Evolutionary conservation across 2,888 invertebrate species (phyloP).

Genomic region (Balanococcus diminutus): DNA sequence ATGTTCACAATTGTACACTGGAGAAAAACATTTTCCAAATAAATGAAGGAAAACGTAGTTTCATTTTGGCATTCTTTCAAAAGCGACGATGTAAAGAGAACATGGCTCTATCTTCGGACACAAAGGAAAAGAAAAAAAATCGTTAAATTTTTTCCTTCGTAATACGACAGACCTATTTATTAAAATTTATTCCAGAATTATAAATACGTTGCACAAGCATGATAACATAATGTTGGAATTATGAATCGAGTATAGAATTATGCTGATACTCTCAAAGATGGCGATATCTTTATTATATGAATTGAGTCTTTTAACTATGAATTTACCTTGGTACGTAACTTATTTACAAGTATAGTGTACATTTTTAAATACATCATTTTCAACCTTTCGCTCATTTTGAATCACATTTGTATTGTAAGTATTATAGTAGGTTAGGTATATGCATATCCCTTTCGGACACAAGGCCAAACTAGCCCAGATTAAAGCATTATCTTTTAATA

Average conservation of each 20-base stretch:
- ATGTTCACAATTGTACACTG: slow-evolving; percentile 15
- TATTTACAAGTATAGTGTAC: too few species aligned
- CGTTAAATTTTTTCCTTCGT: slow-evolving; percentile 9
- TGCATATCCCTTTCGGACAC: too few species aligned
- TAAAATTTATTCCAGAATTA: slow-evolving; percentile 9
- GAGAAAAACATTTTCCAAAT: not conserved
- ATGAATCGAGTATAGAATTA: not conserved
- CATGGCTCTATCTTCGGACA: not conserved
- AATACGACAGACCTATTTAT: slow-evolving; percentile 5
- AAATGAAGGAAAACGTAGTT: not conserved
- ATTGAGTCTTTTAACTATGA: too few species aligned
- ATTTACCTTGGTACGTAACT: not conserved
- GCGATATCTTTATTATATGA: not conserved
- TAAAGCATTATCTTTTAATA: too few species aligned
- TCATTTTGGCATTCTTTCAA: slow-evolving; percentile 25
- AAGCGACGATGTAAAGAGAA: not conserved
- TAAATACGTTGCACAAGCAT: not conserved
- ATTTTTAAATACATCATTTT: not conserved
- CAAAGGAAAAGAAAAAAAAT: not conserved
- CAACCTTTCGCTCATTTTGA: not conserved
- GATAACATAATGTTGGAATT: not conserved
- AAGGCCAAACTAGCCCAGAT: too few species aligned
- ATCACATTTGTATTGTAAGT: not conserved
- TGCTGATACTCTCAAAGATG: not conserved
- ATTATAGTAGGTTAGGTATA: too few species aligned